Percentiles rank a stretch among this genome's conserved stretches.
These are phyloP conservation scores for Moxostoma hubbsi DNA, from an alignment of 2,797 vertebrate genomes.

Conservation along the genomic window DNA sequence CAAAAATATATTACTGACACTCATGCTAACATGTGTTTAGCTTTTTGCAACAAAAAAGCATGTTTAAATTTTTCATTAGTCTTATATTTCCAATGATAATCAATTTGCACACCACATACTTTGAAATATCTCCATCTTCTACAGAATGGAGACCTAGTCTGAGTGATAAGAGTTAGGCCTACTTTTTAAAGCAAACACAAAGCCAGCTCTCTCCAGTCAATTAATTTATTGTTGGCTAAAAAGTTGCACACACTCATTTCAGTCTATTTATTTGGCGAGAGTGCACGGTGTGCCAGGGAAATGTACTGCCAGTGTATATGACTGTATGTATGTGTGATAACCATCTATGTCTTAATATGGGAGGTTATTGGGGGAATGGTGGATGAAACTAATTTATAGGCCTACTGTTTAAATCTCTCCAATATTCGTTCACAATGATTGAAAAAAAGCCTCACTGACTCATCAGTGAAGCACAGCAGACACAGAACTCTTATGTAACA, in stretches of 20 bases:
- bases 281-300: not conserved
- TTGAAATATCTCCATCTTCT: not conserved
- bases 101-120: not conserved
- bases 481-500: slow-evolving; percentile 31
- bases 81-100: not conserved
- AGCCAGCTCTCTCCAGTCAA: not conserved
- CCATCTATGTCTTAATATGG: not conserved
- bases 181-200: slow-evolving; percentile 6
- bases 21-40: no score
- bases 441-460: not conserved
- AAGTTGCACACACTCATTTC: slow-evolving; percentile 6
- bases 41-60: no score
- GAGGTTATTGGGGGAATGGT: not conserved
- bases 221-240: not conserved
- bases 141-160: not conserved
- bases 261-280: slow-evolving; percentile 12
- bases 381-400: no score
- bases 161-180: not conserved
- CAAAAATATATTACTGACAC: no score
- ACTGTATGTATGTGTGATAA: not conserved
- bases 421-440: not conserved
- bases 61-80: no score
- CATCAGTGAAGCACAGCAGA: not conserved
- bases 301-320: not conserved
- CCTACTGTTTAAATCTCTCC: no score